A percentile compares a stretch with the other conserved stretches of the same genome.
Conservation (phyloP, 2,797 vertebrate genomes). For the Eospalax fontanierii region DNA sequence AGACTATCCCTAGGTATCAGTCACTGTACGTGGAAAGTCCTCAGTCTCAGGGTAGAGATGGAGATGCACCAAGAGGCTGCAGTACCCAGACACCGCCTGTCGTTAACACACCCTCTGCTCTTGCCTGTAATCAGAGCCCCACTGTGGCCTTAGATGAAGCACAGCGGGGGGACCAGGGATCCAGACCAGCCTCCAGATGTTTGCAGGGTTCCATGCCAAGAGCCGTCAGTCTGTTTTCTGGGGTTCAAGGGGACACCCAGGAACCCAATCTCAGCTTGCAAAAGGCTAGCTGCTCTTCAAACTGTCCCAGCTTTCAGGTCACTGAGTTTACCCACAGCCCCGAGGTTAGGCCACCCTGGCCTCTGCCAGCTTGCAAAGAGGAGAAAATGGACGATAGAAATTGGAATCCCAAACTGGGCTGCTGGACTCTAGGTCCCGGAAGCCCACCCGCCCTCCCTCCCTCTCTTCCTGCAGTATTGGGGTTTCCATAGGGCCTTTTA, state of each 20-base stretch:
- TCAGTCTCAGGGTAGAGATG: neutral
- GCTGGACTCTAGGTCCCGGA: neutral
- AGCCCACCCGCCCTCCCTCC: neutral
- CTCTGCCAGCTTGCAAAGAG: neutral
- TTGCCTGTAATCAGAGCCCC: neutral
- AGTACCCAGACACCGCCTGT: neutral
- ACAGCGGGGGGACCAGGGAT: neutral
- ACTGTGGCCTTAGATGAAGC: neutral
- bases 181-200: rapidly evolving
- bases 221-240: neutral
- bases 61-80: rapidly evolving
- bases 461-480: neutral
- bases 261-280: neutral
- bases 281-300: rapidly evolving
- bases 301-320: no score
- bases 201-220: neutral
- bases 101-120: no score
- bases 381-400: no score
- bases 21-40: neutral
- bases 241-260: neutral
- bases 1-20: neutral
- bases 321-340: neutral
- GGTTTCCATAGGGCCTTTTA: no score
- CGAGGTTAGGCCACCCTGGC: neutral
- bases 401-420: neutral